These are phyloP conservation scores for Atherinosoma microstoma DNA, from an alignment of 2,797 vertebrate species.

Conservation along the genomic window DNA sequence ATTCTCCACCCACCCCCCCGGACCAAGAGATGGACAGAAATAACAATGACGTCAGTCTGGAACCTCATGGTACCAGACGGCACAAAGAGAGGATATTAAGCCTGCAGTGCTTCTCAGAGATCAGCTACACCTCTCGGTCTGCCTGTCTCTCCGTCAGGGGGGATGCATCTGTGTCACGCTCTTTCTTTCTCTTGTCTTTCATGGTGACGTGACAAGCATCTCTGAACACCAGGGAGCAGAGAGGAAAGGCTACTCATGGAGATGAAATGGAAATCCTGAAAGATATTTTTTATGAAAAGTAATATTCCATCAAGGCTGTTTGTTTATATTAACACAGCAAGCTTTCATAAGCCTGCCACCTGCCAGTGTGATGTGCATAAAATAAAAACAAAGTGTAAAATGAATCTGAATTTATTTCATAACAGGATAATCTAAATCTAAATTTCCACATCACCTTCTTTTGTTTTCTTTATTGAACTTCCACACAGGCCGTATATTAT, in stretches of 20 bases:
- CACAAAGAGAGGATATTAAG: slow-evolving; percentile 65
- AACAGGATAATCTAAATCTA: not conserved
- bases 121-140: slow-evolving; percentile 72
- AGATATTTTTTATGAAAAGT: slow-evolving; percentile 6
- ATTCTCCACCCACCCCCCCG: slow-evolving; percentile 55
- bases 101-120: slow-evolving; percentile 66
- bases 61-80: slow-evolving; percentile 46
- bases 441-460: not conserved
- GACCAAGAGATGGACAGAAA: slow-evolving; percentile 76
- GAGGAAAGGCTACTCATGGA: slow-evolving; percentile 44
- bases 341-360: not conserved
- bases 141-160: slow-evolving; percentile 44
- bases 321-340: slow-evolving; percentile 8
- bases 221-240: slow-evolving; percentile 56
- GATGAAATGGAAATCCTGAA: slow-evolving; percentile 34
- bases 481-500: not conserved
- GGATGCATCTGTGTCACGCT: slow-evolving; percentile 60
- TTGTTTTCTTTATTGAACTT: not conserved
- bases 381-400: not conserved
- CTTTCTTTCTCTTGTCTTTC: slow-evolving; percentile 65
- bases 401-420: not conserved
- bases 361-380: not conserved
- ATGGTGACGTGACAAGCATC: slow-evolving; percentile 71
- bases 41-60: slow-evolving; percentile 72
- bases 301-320: not conserved